phyloP scores from a whole-genome alignment of 2,797 vertebrate species.

The Leucoraja ocellata region DNA sequence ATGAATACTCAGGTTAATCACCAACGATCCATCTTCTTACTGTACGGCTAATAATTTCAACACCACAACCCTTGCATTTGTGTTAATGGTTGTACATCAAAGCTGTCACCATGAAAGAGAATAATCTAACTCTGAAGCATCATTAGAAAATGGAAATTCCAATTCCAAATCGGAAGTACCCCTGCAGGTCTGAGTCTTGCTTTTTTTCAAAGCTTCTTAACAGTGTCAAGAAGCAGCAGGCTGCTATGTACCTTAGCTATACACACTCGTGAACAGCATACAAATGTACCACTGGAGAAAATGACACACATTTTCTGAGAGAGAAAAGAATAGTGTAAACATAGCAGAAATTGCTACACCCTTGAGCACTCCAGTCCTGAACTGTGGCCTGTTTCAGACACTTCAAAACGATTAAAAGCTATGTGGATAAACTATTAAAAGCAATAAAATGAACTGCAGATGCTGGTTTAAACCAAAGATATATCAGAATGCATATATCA shows the following conservation, averaged over 20 bases:
- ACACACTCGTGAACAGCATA: background rate
- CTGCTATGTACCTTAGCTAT: background rate
- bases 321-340: background rate
- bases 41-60: background rate
- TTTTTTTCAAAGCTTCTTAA: background rate
- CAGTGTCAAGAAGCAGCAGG: background rate
- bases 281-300: background rate
- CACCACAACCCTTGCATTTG: background rate
- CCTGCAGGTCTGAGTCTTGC: background rate
- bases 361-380: background rate
- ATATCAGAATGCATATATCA: too few species aligned
- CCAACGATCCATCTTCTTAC: too few species aligned
- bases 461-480: too few species aligned
- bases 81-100: background rate
- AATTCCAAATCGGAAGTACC: background rate
- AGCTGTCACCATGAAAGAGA: background rate
- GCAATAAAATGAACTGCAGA: background rate
- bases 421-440: background rate
- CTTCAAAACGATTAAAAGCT: background rate
- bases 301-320: background rate
- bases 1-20: background rate
- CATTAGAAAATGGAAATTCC: background rate
- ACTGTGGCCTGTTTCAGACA: constrained; percentile 3
- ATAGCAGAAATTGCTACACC: background rate
- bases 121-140: background rate